Conservation (phyloP, 2,113 vertebrate species). For the Menidia beryllina region DNA sequence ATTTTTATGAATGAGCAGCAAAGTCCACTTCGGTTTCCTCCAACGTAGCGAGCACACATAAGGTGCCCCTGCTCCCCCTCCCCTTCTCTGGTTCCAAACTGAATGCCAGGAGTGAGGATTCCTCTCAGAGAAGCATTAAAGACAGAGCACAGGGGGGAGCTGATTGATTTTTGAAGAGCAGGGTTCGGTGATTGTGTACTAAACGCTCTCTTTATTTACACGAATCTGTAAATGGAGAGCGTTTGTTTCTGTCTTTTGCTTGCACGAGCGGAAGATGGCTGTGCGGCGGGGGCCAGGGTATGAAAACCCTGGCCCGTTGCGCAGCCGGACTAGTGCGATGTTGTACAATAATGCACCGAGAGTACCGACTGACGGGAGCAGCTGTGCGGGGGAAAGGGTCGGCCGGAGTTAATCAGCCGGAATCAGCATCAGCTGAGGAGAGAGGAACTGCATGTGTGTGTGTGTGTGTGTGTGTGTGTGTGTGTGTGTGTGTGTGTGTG, state of each 20-base stretch:
- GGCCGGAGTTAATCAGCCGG: constrained; percentile 75
- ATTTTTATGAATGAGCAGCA: constrained; percentile 73
- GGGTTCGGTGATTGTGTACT: constrained; percentile 58
- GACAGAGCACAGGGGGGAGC: constrained; percentile 34
- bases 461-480: constrained; percentile 12
- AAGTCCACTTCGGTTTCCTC: constrained; percentile 57
- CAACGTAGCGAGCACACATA: constrained; percentile 27
- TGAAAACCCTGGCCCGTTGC: constrained; percentile 57
- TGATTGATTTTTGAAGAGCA: constrained; percentile 67
- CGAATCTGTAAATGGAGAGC: constrained; percentile 67
- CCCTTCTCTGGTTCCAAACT: constrained; percentile 31
- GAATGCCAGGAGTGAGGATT: constrained; percentile 5
- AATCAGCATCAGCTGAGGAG: constrained; percentile 73
- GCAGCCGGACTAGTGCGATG: constrained; percentile 28
- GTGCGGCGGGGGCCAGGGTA: constrained; percentile 47
- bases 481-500: constrained; percentile 19
- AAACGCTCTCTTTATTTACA: too few relatives aligned
- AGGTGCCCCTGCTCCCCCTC: constrained; percentile 31
- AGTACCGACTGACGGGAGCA: constrained; percentile 67
- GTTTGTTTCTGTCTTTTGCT: constrained; percentile 68
- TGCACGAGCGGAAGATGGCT: constrained; percentile 68
- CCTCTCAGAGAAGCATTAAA: constrained; percentile 28
- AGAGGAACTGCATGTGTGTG: constrained; percentile 21
- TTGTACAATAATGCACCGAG: constrained; percentile 58
- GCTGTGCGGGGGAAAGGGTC: constrained; percentile 72